Base-by-base conservation (phyloP, 2,113 vertebrate genomes). In the Corydoras sp. region DNA sequence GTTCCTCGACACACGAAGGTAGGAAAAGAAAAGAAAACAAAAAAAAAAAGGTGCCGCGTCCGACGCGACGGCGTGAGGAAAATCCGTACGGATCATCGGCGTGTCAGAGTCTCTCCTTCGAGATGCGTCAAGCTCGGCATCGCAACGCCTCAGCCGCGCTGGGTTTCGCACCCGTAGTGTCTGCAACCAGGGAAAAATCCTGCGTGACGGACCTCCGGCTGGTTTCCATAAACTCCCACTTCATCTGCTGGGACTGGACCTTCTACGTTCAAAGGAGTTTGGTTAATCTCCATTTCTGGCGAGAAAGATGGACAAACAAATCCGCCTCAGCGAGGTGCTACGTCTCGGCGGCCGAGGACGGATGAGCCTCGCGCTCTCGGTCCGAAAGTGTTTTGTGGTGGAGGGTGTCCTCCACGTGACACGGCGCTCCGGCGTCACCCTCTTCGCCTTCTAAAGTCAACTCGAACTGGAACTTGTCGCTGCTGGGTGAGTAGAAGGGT, bases 401-500 rank as follows among this genome's bases (percentile, higher is more conserved):
- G 18, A 24, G 18, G 18, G 18, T 24, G 18, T 24, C 18, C 18
- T 24, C 18, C 18, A 24, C 10, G 5, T 53, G 51, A 12, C 51
- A 12, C 62, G 84, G 84, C 7, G 91, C 89, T 0, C 86, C 89
- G 1, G 88, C 88, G 9, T 92, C 91, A 0, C 86, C 86, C 10
- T 93, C 82, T 72, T 95, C 92, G 76, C 93, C 92, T 66, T 95
- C 94, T 67, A 94, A 86, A 0, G 93, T 95, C 75, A 98, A 88
- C 78, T 99, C 95, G 5, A 99, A 99, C n/a, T 95, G 92, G 83
- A 99, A 99, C 82, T 95, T 97, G 77, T 93, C 92, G 72, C 88
- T 89, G 58, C 86, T 83, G 79, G 93, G 86, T 83, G 91, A 86
- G 2, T 95, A 96, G 80, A 95, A 90, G 0, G 96, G 95, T 68